Percentiles rank a stretch among this genome's conserved stretches.
Conservation (phyloP, 2,797 vertebrate species). For the Xenentodon cancila region DNA sequence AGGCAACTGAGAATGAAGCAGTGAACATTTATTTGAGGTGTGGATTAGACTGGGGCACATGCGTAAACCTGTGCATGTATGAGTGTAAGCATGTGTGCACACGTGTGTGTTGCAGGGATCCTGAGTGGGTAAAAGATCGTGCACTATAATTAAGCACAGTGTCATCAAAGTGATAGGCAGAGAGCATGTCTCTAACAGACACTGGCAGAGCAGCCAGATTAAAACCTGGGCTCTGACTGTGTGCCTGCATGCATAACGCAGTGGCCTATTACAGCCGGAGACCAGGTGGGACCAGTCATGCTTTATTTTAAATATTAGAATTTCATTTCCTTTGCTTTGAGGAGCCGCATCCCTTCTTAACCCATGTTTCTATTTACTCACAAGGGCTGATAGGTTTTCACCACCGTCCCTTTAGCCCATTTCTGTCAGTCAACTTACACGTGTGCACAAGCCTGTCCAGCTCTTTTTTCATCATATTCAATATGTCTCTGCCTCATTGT, state of each 20-base stretch:
- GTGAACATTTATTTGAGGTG: constrained; percentile 30
- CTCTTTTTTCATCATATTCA: too few species aligned
- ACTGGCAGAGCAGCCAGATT: constrained; percentile 76
- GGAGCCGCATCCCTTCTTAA: constrained; percentile 25
- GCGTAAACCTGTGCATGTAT: constrained; percentile 17
- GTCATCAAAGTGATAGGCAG: constrained; percentile 42
- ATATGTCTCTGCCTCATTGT: background rate
- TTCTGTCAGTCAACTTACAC: constrained; percentile 13
- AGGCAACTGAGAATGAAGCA: background rate
- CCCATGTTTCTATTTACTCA: constrained; percentile 15
- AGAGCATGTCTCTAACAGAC: constrained; percentile 70
- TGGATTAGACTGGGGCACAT: constrained; percentile 25
- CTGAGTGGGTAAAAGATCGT: constrained; percentile 10
- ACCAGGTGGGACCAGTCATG: constrained; percentile 61
- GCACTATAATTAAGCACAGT: constrained; percentile 53
- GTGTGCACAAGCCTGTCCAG: too few species aligned
- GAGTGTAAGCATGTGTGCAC: too few species aligned
- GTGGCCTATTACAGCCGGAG: constrained; percentile 55
- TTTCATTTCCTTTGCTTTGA: constrained; percentile 52
- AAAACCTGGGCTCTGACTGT: constrained; percentile 79
- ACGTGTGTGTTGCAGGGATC: constrained; percentile 9
- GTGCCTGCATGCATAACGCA: constrained; percentile 71
- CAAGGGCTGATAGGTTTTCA: background rate
- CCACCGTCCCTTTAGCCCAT: constrained; percentile 14
- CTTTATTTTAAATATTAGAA: constrained; percentile 63